Base-by-base conservation (phyloP, 2,113 vertebrate species). In the Lonchura striata region DNA sequence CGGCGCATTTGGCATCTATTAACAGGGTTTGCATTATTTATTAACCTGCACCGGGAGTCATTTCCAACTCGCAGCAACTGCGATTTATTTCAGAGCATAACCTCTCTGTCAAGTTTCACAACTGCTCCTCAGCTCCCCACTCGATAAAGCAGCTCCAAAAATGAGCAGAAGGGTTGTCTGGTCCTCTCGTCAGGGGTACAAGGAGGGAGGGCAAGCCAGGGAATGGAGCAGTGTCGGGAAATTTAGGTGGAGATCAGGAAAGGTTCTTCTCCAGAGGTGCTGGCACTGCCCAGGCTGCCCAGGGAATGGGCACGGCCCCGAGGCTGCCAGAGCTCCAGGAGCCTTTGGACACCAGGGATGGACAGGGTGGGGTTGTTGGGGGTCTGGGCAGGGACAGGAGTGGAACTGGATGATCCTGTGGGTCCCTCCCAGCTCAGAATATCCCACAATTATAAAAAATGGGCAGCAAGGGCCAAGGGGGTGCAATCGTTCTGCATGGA, bases 21-120 rank as follows among this genome's bases (percentile, higher is more conserved):
- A 94, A 94, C 53, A 41, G 88, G 88, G 78, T 53, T 31, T 96
- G 83, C 90, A 91, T 95, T 97, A 97, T 96, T 96, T 96, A 96
- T 95, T 96, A 94, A 94, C 89, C 95, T 41, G 92, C 96, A 94
- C 77, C 41, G 39, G 54, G 79, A 96, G 59, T 83, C 50, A 65
- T 82, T 96, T 84, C 95, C 90, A 91, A 60, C 53, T 42, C 18
- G 13, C 92, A 56, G 61, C 71, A 78, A 77, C 28, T 3, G 70
- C 59, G 50, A 70, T 92, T 94, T 68, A 78, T 83, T 78, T 42
- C 3, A 1, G 83, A 0, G 31, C 70, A 28, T 24, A 63, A 81
- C 76, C 90, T 54, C 53, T 44, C 66, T 50, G 70, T 70, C 82
- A 93, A 64, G 63, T 37, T 44, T 57, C 82, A 68, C 86, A 56